Evolutionary conservation across 1,140 invertebrate genomes (phyloP).

Genomic region (Micrasema longulum): DNA sequence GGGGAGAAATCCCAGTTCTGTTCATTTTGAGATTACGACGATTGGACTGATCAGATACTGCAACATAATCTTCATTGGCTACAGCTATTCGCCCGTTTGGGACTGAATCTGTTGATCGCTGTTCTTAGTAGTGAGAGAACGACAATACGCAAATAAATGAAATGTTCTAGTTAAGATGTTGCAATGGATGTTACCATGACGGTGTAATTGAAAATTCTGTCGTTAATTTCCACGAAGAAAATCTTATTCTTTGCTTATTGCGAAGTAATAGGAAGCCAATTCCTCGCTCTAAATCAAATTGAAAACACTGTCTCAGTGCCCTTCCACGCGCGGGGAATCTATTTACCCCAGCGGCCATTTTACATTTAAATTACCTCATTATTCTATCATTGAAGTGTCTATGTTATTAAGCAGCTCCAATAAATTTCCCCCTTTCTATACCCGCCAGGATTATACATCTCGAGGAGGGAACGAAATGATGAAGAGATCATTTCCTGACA

Average conservation of each 20-base stretch:
- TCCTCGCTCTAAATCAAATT: constrained; percentile 35
- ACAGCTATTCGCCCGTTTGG: no score
- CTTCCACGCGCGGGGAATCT: constrained; percentile 14
- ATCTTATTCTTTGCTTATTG: not conserved
- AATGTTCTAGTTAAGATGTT: no score
- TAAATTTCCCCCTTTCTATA: constrained; percentile 24
- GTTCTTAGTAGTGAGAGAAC: no score
- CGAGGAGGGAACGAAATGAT: not conserved
- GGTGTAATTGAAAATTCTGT: not conserved
- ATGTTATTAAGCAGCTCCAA: constrained; percentile 37
- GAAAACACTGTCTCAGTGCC: constrained; percentile 4
- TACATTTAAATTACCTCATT: constrained; percentile 43
- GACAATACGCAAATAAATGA: no score
- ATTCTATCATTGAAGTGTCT: constrained; percentile 39
- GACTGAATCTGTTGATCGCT: no score
- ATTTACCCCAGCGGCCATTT: constrained; percentile 14
- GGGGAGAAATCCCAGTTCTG: no score
- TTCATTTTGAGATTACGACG: no score
- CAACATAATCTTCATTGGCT: no score
- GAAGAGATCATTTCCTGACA: constrained; percentile 19
- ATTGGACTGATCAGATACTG: no score
- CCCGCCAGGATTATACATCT: constrained; percentile 27
- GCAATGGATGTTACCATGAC: no score
- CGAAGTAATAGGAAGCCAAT: constrained; percentile 6
- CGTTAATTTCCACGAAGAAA: not conserved